A percentile compares a stretch with the other conserved stretches of the same genome.
Evolutionary conservation across 1,140 invertebrate genomes (phyloP).

Genomic region (Artemia franciscana): DNA sequence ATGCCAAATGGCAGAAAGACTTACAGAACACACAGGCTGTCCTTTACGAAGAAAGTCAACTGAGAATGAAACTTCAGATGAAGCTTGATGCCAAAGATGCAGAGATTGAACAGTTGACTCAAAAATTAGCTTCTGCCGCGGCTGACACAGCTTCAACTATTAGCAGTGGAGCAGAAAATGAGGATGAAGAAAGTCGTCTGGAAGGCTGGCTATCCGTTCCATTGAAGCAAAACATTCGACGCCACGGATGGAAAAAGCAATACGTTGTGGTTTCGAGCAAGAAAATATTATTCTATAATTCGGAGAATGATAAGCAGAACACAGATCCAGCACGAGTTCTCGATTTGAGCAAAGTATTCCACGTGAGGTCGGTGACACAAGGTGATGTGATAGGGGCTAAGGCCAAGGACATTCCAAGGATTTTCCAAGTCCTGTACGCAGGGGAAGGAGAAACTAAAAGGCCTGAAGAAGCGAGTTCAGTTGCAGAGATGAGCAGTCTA

Average conservation of each 20-base stretch:
- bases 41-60: conserved; percentile 37
- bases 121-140: conserved; percentile 36
- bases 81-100: conserved; percentile 87
- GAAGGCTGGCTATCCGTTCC: conserved; percentile 91
- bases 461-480: conserved; percentile 34
- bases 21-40: conserved; percentile 54
- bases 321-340: conserved; percentile 80
- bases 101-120: conserved; percentile 74
- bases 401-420: conserved; percentile 94
- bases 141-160: conserved; percentile 73
- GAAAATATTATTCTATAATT: conserved; percentile 94
- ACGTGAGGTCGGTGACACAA: conserved; percentile 90
- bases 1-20: conserved; percentile 57
- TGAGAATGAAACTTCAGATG: conserved; percentile 61
- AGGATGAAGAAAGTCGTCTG: conserved; percentile 51
- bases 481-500: conserved; percentile 15
- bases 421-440: conserved; percentile 87
- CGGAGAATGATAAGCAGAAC: conserved; percentile 78
- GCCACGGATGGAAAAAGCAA: conserved; percentile 90
- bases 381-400: conserved; percentile 94
- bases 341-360: conserved; percentile 93
- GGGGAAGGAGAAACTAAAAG: conserved; percentile 76
- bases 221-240: conserved; percentile 78
- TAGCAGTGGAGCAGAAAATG: conserved; percentile 54
- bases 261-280: conserved; percentile 89